Conservation (phyloP, 2,113 vertebrate species). For the Sceloporus tristichus region DNA sequence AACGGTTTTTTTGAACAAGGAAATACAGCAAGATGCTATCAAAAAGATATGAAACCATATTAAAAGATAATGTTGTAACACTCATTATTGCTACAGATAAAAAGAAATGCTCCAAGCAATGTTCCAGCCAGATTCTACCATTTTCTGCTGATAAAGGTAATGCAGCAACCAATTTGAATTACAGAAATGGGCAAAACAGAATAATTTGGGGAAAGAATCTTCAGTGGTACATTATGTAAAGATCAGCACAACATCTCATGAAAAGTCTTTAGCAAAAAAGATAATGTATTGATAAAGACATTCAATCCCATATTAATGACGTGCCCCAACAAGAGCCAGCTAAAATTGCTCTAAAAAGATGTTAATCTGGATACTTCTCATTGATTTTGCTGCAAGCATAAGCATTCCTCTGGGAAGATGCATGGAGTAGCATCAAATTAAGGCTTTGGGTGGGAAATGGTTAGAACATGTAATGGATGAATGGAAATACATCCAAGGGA, state of each 20-base stretch:
- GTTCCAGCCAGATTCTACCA: conserved; percentile 21
- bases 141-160: conserved; percentile 43
- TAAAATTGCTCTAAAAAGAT: conserved; percentile 24
- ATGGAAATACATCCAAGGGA: neutral
- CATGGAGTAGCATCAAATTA: neutral
- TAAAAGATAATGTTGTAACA: conserved; percentile 26
- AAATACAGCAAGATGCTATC: conserved; percentile 20
- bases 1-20: neutral
- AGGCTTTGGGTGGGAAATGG: conserved; percentile 20
- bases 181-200: conserved; percentile 1
- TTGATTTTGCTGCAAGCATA: neutral
- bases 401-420: neutral
- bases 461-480: neutral
- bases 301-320: conserved; percentile 3
- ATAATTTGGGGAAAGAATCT: conserved; percentile 45
- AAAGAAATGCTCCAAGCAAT: conserved; percentile 15
- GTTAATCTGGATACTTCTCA: conserved; percentile 15
- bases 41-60: neutral
- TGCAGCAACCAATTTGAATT: conserved; percentile 30
- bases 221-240: conserved; percentile 29
- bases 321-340: neutral
- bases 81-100: conserved; percentile 32
- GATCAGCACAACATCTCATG: conserved; percentile 10
- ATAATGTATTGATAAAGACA: conserved; percentile 30
- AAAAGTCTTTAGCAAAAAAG: conserved; percentile 31